phyloP scores from a whole-genome alignment of 2,113 vertebrate genomes.

The Cyanoderma ruficeps region DNA sequence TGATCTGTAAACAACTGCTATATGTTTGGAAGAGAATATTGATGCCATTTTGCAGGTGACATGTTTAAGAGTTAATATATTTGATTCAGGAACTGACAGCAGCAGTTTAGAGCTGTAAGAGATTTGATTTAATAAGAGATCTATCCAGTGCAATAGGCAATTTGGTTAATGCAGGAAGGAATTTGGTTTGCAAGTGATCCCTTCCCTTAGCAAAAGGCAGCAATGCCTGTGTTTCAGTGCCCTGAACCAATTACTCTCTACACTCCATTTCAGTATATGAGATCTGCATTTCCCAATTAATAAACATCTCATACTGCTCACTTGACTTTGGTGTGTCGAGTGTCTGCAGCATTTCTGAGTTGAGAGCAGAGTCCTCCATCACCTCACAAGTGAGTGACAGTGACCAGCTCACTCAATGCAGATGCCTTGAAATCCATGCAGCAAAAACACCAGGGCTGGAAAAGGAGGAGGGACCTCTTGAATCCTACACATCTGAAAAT shows the following conservation, averaged over 20 bases:
- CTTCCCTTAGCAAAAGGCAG: neutral
- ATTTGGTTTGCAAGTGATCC: constrained; percentile 6
- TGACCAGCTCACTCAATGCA: neutral
- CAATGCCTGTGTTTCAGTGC: neutral
- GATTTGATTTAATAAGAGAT: constrained; percentile 33
- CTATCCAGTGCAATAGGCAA: neutral
- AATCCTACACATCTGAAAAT: neutral
- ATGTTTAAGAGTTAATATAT: constrained; percentile 35
- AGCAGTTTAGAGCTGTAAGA: constrained; percentile 15
- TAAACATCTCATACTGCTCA: neutral
- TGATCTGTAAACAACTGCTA: neutral
- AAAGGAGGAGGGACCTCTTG: neutral
- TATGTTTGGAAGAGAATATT: constrained; percentile 8
- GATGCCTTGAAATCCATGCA: neutral
- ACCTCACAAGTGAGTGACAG: neutral
- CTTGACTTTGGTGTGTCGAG: neutral
- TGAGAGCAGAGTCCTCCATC: neutral
- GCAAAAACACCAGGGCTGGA: neutral
- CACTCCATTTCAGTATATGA: neutral
- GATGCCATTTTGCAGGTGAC: constrained; percentile 43
- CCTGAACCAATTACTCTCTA: neutral
- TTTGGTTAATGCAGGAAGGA: constrained; percentile 20
- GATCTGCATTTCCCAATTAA: constrained; percentile 25
- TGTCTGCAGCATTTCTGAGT: neutral
- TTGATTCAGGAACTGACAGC: constrained; percentile 44